Conservation (phyloP, 1,140 invertebrate genomes). For the Yoshiicerus persimilis region DNA sequence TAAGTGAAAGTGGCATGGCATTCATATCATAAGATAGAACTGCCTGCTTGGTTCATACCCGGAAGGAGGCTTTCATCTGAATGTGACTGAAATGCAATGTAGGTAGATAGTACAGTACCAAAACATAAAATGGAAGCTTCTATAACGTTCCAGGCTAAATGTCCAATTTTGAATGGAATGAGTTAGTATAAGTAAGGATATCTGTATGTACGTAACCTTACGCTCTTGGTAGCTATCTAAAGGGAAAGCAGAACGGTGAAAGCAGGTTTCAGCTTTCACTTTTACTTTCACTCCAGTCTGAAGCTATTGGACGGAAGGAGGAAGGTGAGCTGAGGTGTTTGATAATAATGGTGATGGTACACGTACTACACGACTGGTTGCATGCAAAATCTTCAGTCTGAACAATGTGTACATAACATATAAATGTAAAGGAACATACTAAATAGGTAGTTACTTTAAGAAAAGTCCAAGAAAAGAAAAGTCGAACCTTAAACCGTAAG, state of each 20-base stretch:
- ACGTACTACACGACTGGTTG: neutral
- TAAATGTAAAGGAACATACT: neutral
- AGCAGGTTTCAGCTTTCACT: neutral
- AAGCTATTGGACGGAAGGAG: neutral
- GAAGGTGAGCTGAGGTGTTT: neutral
- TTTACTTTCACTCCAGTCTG: neutral
- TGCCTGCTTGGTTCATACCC: neutral
- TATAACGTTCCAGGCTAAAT: neutral
- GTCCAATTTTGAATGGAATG: conserved; percentile 9
- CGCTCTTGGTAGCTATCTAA: neutral
- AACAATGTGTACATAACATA: neutral
- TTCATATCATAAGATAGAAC: neutral
- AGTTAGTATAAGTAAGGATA: neutral
- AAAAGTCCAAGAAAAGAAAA: neutral
- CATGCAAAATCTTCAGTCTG: neutral
- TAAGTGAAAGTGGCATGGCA: conserved; percentile 21
- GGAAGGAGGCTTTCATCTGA: neutral
- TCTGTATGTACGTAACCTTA: neutral
- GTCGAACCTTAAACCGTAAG: too few species aligned
- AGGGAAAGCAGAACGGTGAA: neutral
- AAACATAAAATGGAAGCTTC: neutral
- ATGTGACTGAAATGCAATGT: neutral
- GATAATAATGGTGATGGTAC: neutral
- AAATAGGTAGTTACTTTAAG: neutral
- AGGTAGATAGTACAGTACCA: neutral